Evolutionary conservation across 2,888 invertebrate genomes (phyloP).

Genomic region (Neoscelio sp.): DNA sequence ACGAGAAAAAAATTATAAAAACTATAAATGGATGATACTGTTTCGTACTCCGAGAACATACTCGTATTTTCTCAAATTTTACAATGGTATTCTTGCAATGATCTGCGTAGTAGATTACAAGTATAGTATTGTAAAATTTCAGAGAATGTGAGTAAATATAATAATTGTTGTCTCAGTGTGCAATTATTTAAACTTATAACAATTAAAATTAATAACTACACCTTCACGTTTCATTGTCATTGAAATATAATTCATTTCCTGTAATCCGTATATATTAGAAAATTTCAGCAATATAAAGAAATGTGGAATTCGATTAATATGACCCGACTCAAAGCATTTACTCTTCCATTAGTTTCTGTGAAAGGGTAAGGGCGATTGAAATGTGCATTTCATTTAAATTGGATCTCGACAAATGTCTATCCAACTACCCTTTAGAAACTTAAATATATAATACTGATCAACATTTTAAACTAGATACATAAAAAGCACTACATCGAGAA

Average conservation of each 20-base stretch:
- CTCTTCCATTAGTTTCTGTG: constrained; percentile 15
- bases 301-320: constrained; percentile 28
- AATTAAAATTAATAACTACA: background rate
- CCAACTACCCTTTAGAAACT: constrained; percentile 9
- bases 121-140: too few relatives aligned
- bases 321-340: constrained; percentile 20
- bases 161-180: too few relatives aligned
- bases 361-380: constrained; percentile 16
- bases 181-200: too few relatives aligned
- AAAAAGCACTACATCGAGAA: too few relatives aligned
- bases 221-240: constrained; percentile 1
- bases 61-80: too few relatives aligned
- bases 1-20: too few relatives aligned
- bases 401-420: constrained; percentile 32
- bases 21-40: too few relatives aligned
- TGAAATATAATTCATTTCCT: background rate
- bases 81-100: too few relatives aligned
- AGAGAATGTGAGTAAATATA: too few relatives aligned
- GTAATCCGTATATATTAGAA: background rate
- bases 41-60: too few relatives aligned
- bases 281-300: background rate
- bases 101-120: too few relatives aligned
- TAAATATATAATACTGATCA: constrained; percentile 20
- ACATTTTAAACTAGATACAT: too few relatives aligned
- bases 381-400: constrained; percentile 44